Conservation (phyloP, 2,888 invertebrate species). For the Sialis lutaria region DNA sequence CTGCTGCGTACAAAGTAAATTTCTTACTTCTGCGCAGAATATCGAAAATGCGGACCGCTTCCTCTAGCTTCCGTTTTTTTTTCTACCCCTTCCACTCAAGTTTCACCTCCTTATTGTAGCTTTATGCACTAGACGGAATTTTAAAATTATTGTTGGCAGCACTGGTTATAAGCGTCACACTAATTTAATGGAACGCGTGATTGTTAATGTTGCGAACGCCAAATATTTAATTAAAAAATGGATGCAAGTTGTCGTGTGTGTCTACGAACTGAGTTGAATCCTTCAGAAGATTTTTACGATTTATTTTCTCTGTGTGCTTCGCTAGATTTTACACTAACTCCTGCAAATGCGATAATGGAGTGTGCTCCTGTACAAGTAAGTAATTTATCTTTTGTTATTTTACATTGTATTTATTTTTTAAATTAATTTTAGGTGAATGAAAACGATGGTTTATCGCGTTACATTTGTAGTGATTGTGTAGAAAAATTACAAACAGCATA, state of each 20-base stretch:
- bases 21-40: no score
- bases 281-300: neutral
- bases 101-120: no score
- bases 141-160: no score
- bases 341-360: neutral
- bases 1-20: no score
- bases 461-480: neutral
- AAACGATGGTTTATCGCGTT: neutral
- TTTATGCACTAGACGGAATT: no score
- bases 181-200: no score
- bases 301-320: neutral
- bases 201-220: no score
- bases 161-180: no score
- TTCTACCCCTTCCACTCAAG: no score
- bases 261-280: neutral
- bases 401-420: neutral
- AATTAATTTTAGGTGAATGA: neutral
- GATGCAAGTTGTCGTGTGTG: neutral
- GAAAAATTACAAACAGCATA: neutral
- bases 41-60: no score
- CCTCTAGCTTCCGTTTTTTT: no score
- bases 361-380: neutral
- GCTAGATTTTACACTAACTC: neutral
- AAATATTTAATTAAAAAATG: neutral
- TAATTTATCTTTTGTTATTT: neutral